Evolutionary conservation across 1,140 invertebrate genomes (phyloP).

Genomic region (Laupala kohalensis): DNA sequence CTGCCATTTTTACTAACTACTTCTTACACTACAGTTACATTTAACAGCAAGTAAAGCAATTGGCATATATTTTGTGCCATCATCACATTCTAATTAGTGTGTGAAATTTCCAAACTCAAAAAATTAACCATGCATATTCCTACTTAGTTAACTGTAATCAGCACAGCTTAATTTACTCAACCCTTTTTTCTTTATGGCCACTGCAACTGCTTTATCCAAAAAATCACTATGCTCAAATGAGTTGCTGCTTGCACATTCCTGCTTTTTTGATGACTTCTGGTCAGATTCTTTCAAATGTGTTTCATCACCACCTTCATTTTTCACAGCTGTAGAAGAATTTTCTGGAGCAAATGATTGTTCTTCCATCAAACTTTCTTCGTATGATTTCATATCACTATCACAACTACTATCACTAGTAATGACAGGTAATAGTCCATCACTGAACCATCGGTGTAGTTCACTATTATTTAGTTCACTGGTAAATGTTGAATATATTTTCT

Average conservation of each 20-base stretch:
- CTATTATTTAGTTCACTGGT: not conserved
- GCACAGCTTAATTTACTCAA: constrained; percentile 32
- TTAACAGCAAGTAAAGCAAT: too few relatives aligned
- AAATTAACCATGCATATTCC: not conserved
- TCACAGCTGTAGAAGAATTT: not conserved
- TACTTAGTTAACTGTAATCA: constrained; percentile 4
- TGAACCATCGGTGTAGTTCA: not conserved
- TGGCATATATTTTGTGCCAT: too few relatives aligned
- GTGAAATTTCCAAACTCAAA: too few relatives aligned
- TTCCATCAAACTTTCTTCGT: not conserved
- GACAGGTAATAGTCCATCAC: not conserved
- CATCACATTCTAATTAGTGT: too few relatives aligned
- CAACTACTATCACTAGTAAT: not conserved
- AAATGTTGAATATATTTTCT: not conserved
- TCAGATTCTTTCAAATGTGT: not conserved
- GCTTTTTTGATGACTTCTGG: constrained; percentile 16
- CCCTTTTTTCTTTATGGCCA: constrained; percentile 56
- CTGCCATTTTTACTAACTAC: too few relatives aligned
- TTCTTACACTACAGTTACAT: too few relatives aligned
- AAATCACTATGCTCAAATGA: constrained; percentile 37
- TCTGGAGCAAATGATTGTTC: not conserved
- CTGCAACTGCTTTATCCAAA: constrained; percentile 48
- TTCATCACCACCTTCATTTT: not conserved
- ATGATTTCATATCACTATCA: not conserved
- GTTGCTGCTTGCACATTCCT: constrained; percentile 19